Base-by-base conservation (phyloP, 2,888 invertebrate genomes). In the Phaedon cochleariae region DNA sequence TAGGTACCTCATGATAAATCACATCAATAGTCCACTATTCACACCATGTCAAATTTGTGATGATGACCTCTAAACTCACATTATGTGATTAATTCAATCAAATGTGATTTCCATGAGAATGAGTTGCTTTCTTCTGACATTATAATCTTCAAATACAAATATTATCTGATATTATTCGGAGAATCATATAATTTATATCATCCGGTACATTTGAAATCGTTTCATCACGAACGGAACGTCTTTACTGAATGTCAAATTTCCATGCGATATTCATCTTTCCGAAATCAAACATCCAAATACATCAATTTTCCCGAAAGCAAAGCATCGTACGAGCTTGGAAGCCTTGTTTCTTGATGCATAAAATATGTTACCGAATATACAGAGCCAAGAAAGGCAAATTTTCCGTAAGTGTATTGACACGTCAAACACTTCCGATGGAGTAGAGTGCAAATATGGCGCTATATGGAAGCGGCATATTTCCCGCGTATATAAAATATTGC, bases 371-470 rank as follows among this genome's bases (percentile, higher is more conserved):
- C 53, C 48, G 65, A 62, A 55, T 58, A 65, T 61, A 61, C 57
- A 61, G 57, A 65, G 62, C 59, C 46, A 62, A 58, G 62, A 58
- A 65, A 52, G 53, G 62, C 53, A 59, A 62, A 67, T 67, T 64
- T 67, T 64, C 49, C 29, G 48, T 67, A 64, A 67, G 62, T 64
- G 64, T 68, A 65, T 68, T 68, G 57, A 57, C 57, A 57, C 57
- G 26, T 57, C 57, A 57, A 57, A 57, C 45, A 45, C 41, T 57
- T 76, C 83, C 86, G 92, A 90, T 75, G 89, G 88, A 71, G 90
- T 95, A 51, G 88, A 90, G 78, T 96, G 96, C 84, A 90, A 92
- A 75, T 90, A 89, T 81, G 94, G 94, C 3, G 93, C 92, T 18
- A 89, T 89, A 65, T 96, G 96, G 82, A 89, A 92, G 74, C 5